Conservation (phyloP, 1,140 invertebrate genomes). For the Nephila pilipes region DNA sequence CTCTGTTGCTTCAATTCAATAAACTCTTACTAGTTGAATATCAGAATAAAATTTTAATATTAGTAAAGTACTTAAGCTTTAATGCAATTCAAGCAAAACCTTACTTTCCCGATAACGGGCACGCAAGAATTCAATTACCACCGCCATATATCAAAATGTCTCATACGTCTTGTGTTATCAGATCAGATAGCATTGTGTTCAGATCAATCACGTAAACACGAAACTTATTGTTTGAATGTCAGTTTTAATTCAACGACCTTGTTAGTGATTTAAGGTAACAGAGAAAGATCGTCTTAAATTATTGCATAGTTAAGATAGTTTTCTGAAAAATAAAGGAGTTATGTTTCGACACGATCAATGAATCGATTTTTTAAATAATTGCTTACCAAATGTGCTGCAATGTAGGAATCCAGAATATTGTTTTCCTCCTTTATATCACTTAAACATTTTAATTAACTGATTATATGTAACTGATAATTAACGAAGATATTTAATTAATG, state of each 20-base stretch:
- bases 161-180: constrained; percentile 18
- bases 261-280: constrained; percentile 19
- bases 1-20: background rate
- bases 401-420: too few relatives aligned
- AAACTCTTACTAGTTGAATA: background rate
- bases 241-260: constrained; percentile 4
- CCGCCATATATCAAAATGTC: constrained; percentile 41
- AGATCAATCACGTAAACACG: constrained; percentile 51
- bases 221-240: constrained; percentile 30
- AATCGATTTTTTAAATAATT: too few relatives aligned
- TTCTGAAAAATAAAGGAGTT: background rate
- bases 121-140: constrained; percentile 42
- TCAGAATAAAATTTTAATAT: background rate
- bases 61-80: background rate
- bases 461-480: too few relatives aligned
- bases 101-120: background rate
- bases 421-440: too few relatives aligned
- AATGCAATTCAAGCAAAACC: constrained; percentile 15
- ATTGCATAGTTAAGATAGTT: background rate
- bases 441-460: too few relatives aligned
- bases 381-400: too few relatives aligned
- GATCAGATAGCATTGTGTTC: constrained; percentile 35
- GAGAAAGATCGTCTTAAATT: background rate
- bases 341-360: too few relatives aligned
- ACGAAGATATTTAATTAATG: too few relatives aligned